These are phyloP conservation scores for Autographa pulchrina DNA, from an alignment of 2,888 invertebrate genomes.

Conservation along the genomic window DNA sequence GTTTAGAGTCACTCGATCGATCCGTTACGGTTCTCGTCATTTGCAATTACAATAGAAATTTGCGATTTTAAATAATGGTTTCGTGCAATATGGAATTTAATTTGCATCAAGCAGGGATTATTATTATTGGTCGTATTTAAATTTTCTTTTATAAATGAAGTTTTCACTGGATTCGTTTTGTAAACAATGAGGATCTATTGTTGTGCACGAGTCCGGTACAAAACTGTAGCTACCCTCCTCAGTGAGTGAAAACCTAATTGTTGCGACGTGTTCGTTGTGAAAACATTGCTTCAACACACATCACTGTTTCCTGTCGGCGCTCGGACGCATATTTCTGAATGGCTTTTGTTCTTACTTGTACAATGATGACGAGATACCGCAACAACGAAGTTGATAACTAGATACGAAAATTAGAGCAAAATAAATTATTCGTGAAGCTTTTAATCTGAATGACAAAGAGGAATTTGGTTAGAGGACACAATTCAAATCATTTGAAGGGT, in stretches of 20 bases:
- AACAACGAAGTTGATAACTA: conserved; percentile 64
- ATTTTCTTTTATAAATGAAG: conserved; percentile 63
- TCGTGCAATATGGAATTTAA: conserved; percentile 65
- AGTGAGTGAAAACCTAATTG: conserved; percentile 84
- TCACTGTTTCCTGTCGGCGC: conserved; percentile 79
- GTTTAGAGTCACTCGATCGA: conserved; percentile 83
- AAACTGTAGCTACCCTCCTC: conserved; percentile 82
- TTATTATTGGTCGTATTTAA: conserved; percentile 58
- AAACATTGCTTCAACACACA: conserved; percentile 84
- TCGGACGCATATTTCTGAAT: conserved; percentile 83
- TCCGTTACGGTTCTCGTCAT: conserved; percentile 86
- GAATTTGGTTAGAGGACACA: conserved; percentile 27
- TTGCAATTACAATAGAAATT: conserved; percentile 71
- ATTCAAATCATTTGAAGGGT: conserved; percentile 43
- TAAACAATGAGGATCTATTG: conserved; percentile 75
- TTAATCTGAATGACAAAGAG: conserved; percentile 36
- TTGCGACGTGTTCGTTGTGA: conserved; percentile 73
- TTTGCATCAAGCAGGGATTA: conserved; percentile 66
- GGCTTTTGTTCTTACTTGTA: conserved; percentile 86
- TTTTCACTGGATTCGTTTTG: conserved; percentile 68
- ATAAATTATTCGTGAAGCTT: conserved; percentile 44
- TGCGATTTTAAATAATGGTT: conserved; percentile 77
- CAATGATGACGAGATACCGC: conserved; percentile 77
- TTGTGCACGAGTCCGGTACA: conserved; percentile 71
- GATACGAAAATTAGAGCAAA: conserved; percentile 62